A percentile compares a stretch with the other conserved stretches of the same genome.
These are phyloP conservation scores for Drosophila gunungcola DNA, from an alignment of 1,140 invertebrate species.

Conservation along the genomic window DNA sequence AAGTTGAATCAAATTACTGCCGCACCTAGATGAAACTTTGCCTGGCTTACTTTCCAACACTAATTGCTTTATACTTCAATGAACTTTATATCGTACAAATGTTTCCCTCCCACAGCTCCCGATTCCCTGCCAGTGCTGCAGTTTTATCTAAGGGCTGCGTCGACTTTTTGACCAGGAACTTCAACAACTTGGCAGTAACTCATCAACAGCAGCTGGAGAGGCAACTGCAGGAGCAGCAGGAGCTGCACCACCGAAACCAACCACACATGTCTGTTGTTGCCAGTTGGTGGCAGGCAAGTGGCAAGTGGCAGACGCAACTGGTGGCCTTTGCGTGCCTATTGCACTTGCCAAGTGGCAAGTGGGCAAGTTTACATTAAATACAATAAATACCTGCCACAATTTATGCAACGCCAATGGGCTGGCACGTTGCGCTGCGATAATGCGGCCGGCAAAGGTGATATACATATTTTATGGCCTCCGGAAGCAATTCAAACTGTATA, in stretches of 20 bases:
- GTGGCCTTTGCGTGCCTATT: conserved; percentile 76
- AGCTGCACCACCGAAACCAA: conserved; percentile 15
- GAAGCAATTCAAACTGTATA: conserved; percentile 52
- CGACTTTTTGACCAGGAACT: conserved; percentile 71
- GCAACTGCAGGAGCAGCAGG: conserved; percentile 5
- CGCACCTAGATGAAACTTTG: conserved; percentile 44
- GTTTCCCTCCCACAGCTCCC: conserved; percentile 1
- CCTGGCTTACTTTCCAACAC: conserved; percentile 48
- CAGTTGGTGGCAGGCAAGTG: conserved; percentile 29
- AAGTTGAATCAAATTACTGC: conserved; percentile 55
- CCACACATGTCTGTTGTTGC: conserved; percentile 53
- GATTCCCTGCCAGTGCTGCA: conserved; percentile 10
- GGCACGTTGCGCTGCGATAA: conserved; percentile 24
- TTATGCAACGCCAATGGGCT: conserved; percentile 67
- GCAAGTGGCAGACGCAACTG: conserved; percentile 58
- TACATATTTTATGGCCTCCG: conserved; percentile 47
- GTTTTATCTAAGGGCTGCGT: conserved; percentile 61
- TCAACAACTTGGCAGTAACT: conserved; percentile 61
- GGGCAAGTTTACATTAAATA: conserved; percentile 80
- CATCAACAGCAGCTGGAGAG: conserved; percentile 48
- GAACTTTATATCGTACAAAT: conserved; percentile 57
- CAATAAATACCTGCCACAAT: conserved; percentile 77
- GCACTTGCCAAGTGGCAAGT: conserved; percentile 73
- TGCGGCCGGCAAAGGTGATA: conserved; percentile 24
- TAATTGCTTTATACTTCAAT: conserved; percentile 61